These are phyloP conservation scores for Hemiprocne comata DNA, from an alignment of 2,113 vertebrate genomes.

Conservation along the genomic window DNA sequence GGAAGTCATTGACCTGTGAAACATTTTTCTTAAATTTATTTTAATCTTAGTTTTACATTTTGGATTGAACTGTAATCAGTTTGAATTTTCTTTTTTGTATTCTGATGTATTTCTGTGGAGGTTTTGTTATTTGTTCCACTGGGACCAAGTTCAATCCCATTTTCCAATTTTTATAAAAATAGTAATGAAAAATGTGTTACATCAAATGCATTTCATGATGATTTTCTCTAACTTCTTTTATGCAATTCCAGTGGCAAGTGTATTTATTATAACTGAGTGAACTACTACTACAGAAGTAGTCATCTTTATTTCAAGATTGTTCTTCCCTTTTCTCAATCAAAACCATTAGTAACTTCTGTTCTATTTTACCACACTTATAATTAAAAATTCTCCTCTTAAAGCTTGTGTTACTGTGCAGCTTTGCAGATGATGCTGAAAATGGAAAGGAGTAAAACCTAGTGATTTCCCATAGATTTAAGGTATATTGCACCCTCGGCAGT, in stretches of 20 bases:
- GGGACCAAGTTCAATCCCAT: neutral
- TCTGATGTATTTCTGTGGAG: neutral
- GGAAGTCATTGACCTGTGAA: neutral
- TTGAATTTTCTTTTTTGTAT: neutral
- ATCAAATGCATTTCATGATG: neutral
- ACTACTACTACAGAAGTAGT: neutral
- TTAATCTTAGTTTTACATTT: neutral
- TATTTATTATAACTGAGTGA: neutral
- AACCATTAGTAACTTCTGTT: neutral
- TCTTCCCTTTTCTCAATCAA: neutral
- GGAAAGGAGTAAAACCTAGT: neutral
- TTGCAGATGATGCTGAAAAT: neutral
- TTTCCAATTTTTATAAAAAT: neutral
- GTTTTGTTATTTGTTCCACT: neutral
- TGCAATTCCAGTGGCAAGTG: neutral
- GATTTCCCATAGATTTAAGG: neutral
- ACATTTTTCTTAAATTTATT: neutral
- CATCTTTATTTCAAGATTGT: neutral
- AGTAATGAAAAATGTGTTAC: fast-evolving
- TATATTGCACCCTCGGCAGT: neutral
- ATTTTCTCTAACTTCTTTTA: neutral
- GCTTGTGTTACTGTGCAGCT: neutral
- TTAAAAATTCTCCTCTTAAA: neutral
- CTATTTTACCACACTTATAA: neutral
- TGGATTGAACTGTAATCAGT: neutral